Conservation (phyloP, 2,113 vertebrate species). For the Pituophis catenifer region DNA sequence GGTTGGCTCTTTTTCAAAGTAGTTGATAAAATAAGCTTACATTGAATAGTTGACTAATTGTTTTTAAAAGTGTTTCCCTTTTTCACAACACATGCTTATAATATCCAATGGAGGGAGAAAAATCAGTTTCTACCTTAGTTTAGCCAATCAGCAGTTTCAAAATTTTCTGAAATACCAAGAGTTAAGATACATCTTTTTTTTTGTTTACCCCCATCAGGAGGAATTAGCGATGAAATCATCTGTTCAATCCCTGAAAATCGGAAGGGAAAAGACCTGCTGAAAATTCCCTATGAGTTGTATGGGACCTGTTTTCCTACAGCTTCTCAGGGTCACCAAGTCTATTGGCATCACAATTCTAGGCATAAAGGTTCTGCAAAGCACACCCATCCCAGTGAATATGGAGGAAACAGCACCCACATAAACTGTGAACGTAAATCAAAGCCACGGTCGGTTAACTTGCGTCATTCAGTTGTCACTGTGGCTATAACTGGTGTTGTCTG, state of each 20-base stretch:
- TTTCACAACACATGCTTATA: conserved; percentile 28
- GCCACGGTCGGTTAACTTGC: conserved; percentile 78
- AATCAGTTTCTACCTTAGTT: conserved; percentile 17
- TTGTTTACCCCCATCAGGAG: conserved; percentile 74
- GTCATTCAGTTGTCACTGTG: conserved; percentile 89
- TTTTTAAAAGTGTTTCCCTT: conserved; percentile 1
- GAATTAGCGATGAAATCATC: conserved; percentile 79
- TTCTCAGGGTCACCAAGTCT: conserved; percentile 71
- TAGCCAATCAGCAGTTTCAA: background rate
- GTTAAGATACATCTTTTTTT: background rate
- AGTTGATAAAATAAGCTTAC: background rate
- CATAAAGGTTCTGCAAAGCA: conserved; percentile 57
- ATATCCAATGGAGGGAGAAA: conserved; percentile 13
- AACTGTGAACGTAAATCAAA: conserved; percentile 83
- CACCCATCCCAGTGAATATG: conserved; percentile 4
- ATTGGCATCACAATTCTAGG: conserved; percentile 71
- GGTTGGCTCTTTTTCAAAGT: background rate
- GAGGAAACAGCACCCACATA: conserved; percentile 35
- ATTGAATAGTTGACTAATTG: background rate
- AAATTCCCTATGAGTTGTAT: conserved; percentile 90
- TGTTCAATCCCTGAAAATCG: conserved; percentile 82
- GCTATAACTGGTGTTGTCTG: conserved; percentile 91
- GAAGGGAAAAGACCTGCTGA: conserved; percentile 83
- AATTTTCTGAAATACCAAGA: background rate
- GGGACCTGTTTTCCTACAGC: conserved; percentile 77